phyloP scores from a whole-genome alignment of 2,113 vertebrate genomes.

The Prionailurus viverrinus region DNA sequence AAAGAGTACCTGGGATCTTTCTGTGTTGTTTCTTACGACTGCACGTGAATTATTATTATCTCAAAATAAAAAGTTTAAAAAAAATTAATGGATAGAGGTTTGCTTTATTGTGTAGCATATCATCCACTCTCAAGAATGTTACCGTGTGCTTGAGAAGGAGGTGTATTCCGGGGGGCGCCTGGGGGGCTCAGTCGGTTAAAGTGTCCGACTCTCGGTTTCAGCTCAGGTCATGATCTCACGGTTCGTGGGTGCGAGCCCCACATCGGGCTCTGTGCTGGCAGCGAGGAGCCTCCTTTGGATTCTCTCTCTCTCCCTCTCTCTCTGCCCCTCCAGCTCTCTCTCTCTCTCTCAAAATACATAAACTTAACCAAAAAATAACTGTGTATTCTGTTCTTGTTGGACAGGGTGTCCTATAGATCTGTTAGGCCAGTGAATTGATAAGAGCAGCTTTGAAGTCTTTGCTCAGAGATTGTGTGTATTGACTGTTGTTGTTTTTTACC shows the following conservation, averaged over 20 bases:
- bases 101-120: not conserved
- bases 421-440: not conserved
- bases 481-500: not conserved
- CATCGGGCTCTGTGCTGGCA: too few species aligned
- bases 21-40: not conserved
- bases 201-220: too few species aligned
- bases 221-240: too few species aligned
- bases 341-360: too few species aligned
- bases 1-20: not conserved
- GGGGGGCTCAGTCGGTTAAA: too few species aligned
- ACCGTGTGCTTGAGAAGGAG: not conserved
- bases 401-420: not conserved
- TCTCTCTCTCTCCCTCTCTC: too few species aligned
- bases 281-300: too few species aligned
- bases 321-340: too few species aligned
- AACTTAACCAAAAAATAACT: too few species aligned
- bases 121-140: not conserved
- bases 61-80: not conserved
- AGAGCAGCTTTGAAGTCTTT: not conserved
- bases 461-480: not conserved
- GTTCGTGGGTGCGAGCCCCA: too few species aligned
- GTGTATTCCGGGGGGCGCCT: not conserved
- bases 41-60: not conserved
- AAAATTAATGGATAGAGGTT: not conserved
- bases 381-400: not conserved